Base-by-base conservation (phyloP, 2,888 invertebrate genomes). In the Dolomedes plantarius region DNA sequence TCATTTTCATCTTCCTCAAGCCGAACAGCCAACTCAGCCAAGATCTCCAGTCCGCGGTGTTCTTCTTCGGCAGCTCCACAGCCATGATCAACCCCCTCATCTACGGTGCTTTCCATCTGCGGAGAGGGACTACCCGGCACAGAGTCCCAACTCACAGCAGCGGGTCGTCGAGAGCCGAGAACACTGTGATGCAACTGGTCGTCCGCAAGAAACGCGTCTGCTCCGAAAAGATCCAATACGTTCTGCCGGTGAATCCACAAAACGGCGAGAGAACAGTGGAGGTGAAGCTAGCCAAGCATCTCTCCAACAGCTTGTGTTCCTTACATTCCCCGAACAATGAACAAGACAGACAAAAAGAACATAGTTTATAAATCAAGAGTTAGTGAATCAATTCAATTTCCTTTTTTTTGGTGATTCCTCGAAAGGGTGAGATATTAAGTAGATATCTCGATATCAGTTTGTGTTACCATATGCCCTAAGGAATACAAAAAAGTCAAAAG, bases 21-120 rank as follows among this genome's bases (percentile, higher is more conserved):
- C 89, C 88, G 3, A 75, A 81, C 23, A 80, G 85, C 7, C 78
- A 81, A 29, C 46, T 87, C 94, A 94, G 94, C 87, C 94, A 94
- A 89, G 94, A 94, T 88, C 92, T 95, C 6, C 93, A 94, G 76
- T 94, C 93, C 6, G 95, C 94, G 46, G 95, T 96, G 88, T 96
- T 96, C 91, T 95, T 95, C 92, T 96, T 96, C 90, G 96, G 96
- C 2, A 95, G 96, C 94, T 95, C 95, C 76, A 96, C 96, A 92
- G 95, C 96, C 91, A 93, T 96, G 90, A 94, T 96, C 89, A 96
- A 96, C 91, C 96, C 96, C 0, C 92, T 96, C 73, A 96, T 96
- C 89, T 96, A 96, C 89, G 96, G 96, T 36, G 96, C 96, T 19
- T 96, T 96, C 91, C 96, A 96, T 91, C 92, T 96, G 88, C 95